These are phyloP conservation scores for Steinernema carpocapsae DNA, from an alignment of 2,888 invertebrate genomes.

Conservation along the genomic window DNA sequence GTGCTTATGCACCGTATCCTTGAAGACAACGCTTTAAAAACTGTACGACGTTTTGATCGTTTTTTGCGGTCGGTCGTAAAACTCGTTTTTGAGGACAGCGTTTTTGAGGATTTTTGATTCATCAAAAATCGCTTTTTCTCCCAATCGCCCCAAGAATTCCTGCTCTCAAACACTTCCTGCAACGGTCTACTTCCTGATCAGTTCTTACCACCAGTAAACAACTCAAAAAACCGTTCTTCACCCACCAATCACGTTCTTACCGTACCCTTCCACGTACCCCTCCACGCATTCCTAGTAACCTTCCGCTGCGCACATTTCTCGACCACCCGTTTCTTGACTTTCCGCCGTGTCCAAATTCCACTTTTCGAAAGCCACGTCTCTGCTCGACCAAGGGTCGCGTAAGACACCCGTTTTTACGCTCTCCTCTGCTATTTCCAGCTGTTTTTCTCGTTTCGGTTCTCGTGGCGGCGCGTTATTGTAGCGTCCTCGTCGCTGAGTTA, in stretches of 20 bases:
- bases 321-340: background rate
- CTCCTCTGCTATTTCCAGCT: slow-evolving; percentile 21
- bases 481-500: too few species aligned
- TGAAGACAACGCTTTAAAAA: background rate
- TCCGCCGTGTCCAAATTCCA: background rate
- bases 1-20: too few species aligned
- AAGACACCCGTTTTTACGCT: too few species aligned
- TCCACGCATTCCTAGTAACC: too few species aligned
- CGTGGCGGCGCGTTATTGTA: background rate
- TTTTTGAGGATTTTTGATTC: background rate
- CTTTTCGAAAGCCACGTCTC: too few species aligned
- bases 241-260: background rate
- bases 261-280: too few species aligned
- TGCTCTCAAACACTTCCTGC: background rate
- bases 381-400: slow-evolving; percentile 10
- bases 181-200: background rate
- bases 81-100: background rate
- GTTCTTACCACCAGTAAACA: too few species aligned
- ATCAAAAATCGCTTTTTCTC: too few species aligned
- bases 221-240: background rate
- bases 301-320: background rate
- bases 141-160: background rate
- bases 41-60: slow-evolving; percentile 1
- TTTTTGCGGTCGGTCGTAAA: background rate
- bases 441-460: slow-evolving; percentile 20